Base-by-base conservation (phyloP, 2,113 vertebrate genomes). In the Pogona vitticeps region DNA sequence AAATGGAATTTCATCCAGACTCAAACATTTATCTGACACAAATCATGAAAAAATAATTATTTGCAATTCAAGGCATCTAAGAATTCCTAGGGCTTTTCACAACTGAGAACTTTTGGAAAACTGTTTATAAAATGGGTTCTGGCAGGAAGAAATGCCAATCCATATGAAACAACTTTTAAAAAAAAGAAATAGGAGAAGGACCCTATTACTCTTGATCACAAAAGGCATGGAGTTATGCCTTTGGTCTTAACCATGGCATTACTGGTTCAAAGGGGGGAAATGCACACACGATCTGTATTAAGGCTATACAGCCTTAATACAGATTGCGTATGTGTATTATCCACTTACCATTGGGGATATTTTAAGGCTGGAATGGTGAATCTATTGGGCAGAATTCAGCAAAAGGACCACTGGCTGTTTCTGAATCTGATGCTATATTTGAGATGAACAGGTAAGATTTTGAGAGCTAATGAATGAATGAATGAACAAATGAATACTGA, bases 101-200 rank as follows among this genome's bases (percentile, higher is more conserved):
- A 89, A 85, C 86, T 91, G 85, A 88, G 84, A 12, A 88, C 87
- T 88, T 90, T 76, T 93, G 89, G 88, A 90, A 84, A 92, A 68
- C 63, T 84, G 82, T 67, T 71, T 89, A 75, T 91, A 89, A 93
- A 95, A 85, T 63, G 88, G 71, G 71, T 85, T 70, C 21, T 63
- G 63, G 33, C 26, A 28, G 83, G 71, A 9, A 28, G 58, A 67
- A 67, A 86, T 21, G 86, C 14, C 73, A 83, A 79, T 82, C 4
- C 52, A 79, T n/a, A 61, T 59, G 42, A 36, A 61, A 36, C 18
- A 79, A 78, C n/a, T n/a, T n/a, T 52, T 52, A 61, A 61, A 26
- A 33, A 80, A 80, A 84, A 3, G 3, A 52, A 89, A 17, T 76
- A 31, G 88, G 89, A 72, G 70, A 78, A 80, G 84, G 70, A 86